A percentile compares a stretch with the other conserved stretches of the same genome.
phyloP scores from a whole-genome alignment of 1,140 invertebrate species.

The Papilio helenus region DNA sequence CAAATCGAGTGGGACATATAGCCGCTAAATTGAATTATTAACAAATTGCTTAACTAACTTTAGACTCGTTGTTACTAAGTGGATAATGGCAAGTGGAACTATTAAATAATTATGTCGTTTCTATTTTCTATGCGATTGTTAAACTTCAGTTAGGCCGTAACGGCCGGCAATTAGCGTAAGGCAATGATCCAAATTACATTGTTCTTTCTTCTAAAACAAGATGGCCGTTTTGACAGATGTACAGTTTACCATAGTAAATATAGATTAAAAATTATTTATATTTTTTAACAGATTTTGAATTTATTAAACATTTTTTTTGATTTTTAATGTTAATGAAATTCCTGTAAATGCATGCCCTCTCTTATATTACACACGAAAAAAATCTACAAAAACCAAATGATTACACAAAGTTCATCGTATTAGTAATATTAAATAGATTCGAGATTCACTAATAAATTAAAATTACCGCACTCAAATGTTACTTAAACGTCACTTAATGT shows the following conservation, averaged over 20 bases:
- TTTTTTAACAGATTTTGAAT: too few species aligned
- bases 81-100: slow-evolving; percentile 25
- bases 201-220: neutral
- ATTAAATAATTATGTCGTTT: slow-evolving; percentile 29
- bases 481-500: neutral
- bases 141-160: neutral
- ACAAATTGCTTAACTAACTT: slow-evolving; percentile 38
- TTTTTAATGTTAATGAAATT: neutral
- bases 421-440: neutral
- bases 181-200: neutral
- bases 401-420: neutral
- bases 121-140: neutral
- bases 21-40: slow-evolving; percentile 27
- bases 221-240: slow-evolving; percentile 1
- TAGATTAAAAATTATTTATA: too few species aligned
- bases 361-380: neutral
- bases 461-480: neutral
- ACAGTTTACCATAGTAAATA: neutral
- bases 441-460: slow-evolving; percentile 20
- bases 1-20: slow-evolving; percentile 59
- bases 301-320: too few species aligned
- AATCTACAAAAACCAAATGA: slow-evolving; percentile 11
- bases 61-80: slow-evolving; percentile 20
- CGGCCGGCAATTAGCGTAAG: neutral
- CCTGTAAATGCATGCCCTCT: neutral